phyloP scores from a whole-genome alignment of 2,888 invertebrate genomes.

The Salpingus planirostris region DNA sequence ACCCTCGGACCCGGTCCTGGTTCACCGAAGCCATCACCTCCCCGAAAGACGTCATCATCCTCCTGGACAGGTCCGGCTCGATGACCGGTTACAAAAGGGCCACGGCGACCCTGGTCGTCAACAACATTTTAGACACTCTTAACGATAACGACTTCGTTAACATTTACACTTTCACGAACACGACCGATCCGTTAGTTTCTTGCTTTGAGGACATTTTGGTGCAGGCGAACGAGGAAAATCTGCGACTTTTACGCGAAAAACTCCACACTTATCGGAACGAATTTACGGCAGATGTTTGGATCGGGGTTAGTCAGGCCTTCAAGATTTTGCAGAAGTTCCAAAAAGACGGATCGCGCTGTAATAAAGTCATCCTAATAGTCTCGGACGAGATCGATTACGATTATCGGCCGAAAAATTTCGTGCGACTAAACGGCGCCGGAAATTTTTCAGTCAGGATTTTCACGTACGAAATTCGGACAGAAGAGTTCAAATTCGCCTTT shows the following conservation, averaged over 20 bases:
- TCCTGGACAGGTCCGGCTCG: slow-evolving; percentile 59
- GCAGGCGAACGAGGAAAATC: slow-evolving; percentile 40
- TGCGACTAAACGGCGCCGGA: slow-evolving; percentile 65
- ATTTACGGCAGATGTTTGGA: slow-evolving; percentile 29
- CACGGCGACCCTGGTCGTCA: slow-evolving; percentile 80
- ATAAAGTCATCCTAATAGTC: slow-evolving; percentile 95
- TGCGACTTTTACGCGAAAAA: slow-evolving; percentile 36
- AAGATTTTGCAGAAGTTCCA: slow-evolving; percentile 54
- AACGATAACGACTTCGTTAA: slow-evolving; percentile 98
- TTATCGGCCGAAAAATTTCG: slow-evolving; percentile 75
- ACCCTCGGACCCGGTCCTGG: slow-evolving; percentile 90
- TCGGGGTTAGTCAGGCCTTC: slow-evolving; percentile 64
- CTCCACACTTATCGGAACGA: slow-evolving; percentile 28
- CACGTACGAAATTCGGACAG: slow-evolving; percentile 85
- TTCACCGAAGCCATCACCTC: slow-evolving; percentile 97
- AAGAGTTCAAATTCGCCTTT: too few species aligned
- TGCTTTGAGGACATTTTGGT: slow-evolving; percentile 72
- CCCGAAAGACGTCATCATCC: slow-evolving; percentile 81
- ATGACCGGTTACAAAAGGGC: slow-evolving; percentile 59
- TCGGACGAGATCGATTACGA: slow-evolving; percentile 95
- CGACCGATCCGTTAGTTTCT: slow-evolving; percentile 68
- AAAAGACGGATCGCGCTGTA: slow-evolving; percentile 46
- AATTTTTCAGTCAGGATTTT: slow-evolving; percentile 85
- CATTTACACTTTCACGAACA: slow-evolving; percentile 82
- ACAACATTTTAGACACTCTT: slow-evolving; percentile 87